Base-by-base conservation (phyloP, 1,140 invertebrate genomes). In the Arctopsyche grandis region DNA sequence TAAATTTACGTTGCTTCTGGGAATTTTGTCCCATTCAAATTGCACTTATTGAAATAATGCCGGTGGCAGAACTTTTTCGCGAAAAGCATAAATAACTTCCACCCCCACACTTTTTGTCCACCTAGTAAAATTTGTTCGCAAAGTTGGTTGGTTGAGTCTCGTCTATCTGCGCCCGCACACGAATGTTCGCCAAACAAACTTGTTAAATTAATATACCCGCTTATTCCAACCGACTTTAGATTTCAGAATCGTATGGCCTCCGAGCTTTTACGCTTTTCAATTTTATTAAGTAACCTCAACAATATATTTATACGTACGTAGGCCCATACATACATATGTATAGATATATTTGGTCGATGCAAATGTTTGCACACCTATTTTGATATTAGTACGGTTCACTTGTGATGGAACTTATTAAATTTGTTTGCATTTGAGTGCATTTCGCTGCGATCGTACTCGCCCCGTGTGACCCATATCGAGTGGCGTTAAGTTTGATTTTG, bases 131-230 rank as follows among this genome's bases (percentile, higher is more conserved):
- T 74, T 74, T 74, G 71, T 74, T 74, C 22, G 43, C 48, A 22
- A 74, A 74, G 43, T 74, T 73, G 43, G 26, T 7, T 48, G 70
- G 70, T 73, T 22, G 58, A 60, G 58, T 21, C 58, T 60, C 58
- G 58, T 60, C 21, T 26, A 26, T 22, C 48, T 10, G 16, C 48
- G 16, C 16, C 48, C 48, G 29, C 48, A 52, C 48, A 52, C 48
- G 48, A 70, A 70, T 29, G 71, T 56, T 56, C 5, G 21, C 52
- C n/a, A 9, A 22, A 26, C 77, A 60, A 79, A 79, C 69, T 79
- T 73, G 69, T 60, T 79, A 73, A 79, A 79, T 79, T 79, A 79
- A 73, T 79, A 73, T 73, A 24, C 69, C 29, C 10, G 22, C 46
- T 60, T 69, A 26, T 29, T 73, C 46, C 29, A 24, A 3, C 48